These are phyloP conservation scores for Brenthis daphne DNA, from an alignment of 2,888 invertebrate genomes.

Conservation along the genomic window DNA sequence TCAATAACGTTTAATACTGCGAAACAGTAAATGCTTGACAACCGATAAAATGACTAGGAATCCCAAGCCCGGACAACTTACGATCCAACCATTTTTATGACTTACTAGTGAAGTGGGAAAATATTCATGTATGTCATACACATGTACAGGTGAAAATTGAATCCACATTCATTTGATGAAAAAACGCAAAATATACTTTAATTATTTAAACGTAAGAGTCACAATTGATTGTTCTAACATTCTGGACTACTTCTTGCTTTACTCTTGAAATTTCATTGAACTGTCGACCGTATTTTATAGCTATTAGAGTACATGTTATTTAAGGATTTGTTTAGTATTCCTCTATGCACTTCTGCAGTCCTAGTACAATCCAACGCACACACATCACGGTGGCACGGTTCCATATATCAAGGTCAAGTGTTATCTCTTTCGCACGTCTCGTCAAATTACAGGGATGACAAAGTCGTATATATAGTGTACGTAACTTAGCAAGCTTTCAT, in stretches of 20 bases:
- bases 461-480: constrained; percentile 47
- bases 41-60: constrained; percentile 28
- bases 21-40: constrained; percentile 35
- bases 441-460: constrained; percentile 46
- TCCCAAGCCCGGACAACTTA: constrained; percentile 23
- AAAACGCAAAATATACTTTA: constrained; percentile 21
- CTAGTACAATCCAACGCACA: constrained; percentile 70
- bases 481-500: constrained; percentile 56
- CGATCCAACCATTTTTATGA: constrained; percentile 35
- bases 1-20: constrained; percentile 22
- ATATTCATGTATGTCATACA: constrained; percentile 36
- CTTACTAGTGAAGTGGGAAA: constrained; percentile 37
- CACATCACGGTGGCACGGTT: constrained; percentile 62
- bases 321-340: constrained; percentile 13
- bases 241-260: constrained; percentile 17
- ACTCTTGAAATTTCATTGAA: constrained; percentile 8
- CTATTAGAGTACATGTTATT: constrained; percentile 13
- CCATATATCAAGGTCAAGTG: constrained; percentile 72
- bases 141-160: constrained; percentile 41
- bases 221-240: constrained; percentile 22
- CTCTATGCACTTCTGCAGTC: constrained; percentile 59
- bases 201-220: not conserved
- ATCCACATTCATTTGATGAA: constrained; percentile 21
- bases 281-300: constrained; percentile 11
- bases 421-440: constrained; percentile 55